Base-by-base conservation (phyloP, 2,888 invertebrate species). In the Cataglyphis altisquamis region DNA sequence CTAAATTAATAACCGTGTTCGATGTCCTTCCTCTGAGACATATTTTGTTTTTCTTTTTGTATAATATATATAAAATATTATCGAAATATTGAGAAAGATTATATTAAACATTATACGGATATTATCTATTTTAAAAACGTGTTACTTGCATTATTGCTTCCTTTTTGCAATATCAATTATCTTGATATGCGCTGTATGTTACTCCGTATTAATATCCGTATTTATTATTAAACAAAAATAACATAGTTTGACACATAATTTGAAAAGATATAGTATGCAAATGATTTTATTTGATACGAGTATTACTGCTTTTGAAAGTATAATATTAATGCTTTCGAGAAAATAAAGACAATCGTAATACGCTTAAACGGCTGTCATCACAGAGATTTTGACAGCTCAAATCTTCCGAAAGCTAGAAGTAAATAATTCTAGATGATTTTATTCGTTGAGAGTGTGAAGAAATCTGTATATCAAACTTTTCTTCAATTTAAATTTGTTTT, bases 1-100 rank as follows among this genome's bases (percentile, higher is more conserved):
- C 41, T 77, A 66, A 29, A 66, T 75, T 48, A 21, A 21, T 75
- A 36, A 75, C 48, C 32, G 29, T 29, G 18, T 12, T 21, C 29
- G 29, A 64, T 64, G 21, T 66, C 15, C 32, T 75, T 74, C 66
- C 3, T 36, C 5, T 0, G 15, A 15, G 32, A 21, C 9, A 18
- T 48, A 9, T 6, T 21, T 36, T 39, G 36, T 4, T n/a, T 18
- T 66, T 75, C n/a, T 52, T 0, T n/a, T 52, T 8, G 8, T 52
- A n/a, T n/a, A 52, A 52, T 45, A 5, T 18, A 18, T 45, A 10
- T 8, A 0, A n/a, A 52, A n/a, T 52, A 0, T 52, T 52, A 52
- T 52, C 29, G 29, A n/a, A n/a, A 5, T 52, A n/a, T 52, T 1
- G 18, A 6, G 6, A 48, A 18, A 48, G 6, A 4, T 45, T 45